Conservation (phyloP, 2,888 invertebrate species). For the Blastobasis adustella region DNA sequence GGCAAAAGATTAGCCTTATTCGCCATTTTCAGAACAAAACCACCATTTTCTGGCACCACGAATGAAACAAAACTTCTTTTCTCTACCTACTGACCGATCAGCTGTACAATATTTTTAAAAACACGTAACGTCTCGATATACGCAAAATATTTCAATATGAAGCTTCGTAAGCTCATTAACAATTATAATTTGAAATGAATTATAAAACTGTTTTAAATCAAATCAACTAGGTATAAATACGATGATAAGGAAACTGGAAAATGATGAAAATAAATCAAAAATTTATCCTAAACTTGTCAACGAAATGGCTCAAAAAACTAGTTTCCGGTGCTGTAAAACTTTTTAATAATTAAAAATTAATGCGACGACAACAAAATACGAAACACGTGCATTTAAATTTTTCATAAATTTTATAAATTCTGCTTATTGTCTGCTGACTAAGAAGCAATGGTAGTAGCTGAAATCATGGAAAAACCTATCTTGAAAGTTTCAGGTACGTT, state of each 20-base stretch:
- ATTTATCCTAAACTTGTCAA: too few species aligned
- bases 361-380: background rate
- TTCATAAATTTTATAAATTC: background rate
- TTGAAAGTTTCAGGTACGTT: slow-evolving; percentile 47
- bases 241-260: too few species aligned
- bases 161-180: background rate
- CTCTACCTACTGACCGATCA: slow-evolving; percentile 39
- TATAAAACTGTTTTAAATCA: too few species aligned
- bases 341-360: too few species aligned
- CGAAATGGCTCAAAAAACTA: too few species aligned
- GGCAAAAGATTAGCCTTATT: slow-evolving; percentile 74
- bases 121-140: slow-evolving; percentile 31
- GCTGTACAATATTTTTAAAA: slow-evolving; percentile 65
- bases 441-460: slow-evolving; percentile 38
- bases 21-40: slow-evolving; percentile 59
- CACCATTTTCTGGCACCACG: slow-evolving; percentile 50
- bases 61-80: slow-evolving; percentile 27
- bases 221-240: too few species aligned
- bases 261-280: too few species aligned
- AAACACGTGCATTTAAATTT: background rate
- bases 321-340: too few species aligned
- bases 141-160: slow-evolving; percentile 1
- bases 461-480: slow-evolving; percentile 41
- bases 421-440: background rate
- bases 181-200: too few species aligned